These are phyloP conservation scores for Myotis lucifugus DNA, from an alignment of 2,113 vertebrate genomes.

Conservation along the genomic window DNA sequence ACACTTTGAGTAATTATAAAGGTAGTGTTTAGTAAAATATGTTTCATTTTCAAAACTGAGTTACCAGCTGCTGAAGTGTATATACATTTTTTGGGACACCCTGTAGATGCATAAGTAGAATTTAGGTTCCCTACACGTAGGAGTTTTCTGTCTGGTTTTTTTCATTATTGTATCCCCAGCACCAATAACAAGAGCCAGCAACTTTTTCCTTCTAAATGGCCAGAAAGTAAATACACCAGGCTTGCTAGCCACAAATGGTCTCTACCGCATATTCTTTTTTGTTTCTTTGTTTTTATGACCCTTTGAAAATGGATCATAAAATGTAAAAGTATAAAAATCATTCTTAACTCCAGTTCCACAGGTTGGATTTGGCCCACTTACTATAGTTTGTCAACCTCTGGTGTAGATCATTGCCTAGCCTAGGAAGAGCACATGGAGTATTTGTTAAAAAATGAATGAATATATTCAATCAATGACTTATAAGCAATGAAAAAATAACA, in stretches of 20 bases:
- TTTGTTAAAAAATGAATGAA: constrained; percentile 21
- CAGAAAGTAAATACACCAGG: background rate
- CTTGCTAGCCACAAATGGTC: background rate
- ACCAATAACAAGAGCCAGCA: background rate
- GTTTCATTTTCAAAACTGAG: too few species aligned
- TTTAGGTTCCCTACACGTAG: background rate
- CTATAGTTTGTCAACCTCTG: background rate
- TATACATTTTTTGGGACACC: too few species aligned
- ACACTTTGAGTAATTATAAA: too few species aligned
- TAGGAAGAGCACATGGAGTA: background rate
- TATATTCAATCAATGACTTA: background rate
- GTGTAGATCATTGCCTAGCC: background rate
- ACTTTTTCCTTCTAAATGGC: background rate
- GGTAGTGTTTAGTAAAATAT: too few species aligned
- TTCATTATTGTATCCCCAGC: background rate
- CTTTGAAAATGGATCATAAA: constrained; percentile 5
- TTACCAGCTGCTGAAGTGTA: too few species aligned
- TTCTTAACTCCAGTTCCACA: background rate
- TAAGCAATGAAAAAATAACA: constrained; percentile 6
- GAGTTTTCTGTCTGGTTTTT: background rate
- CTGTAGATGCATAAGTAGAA: background rate
- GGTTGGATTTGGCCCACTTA: background rate
- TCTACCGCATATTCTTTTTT: background rate
- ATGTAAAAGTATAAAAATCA: background rate
- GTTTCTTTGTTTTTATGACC: background rate